Base-by-base conservation (phyloP, 2,797 vertebrate genomes). In the Gymnocypris eckloni region DNA sequence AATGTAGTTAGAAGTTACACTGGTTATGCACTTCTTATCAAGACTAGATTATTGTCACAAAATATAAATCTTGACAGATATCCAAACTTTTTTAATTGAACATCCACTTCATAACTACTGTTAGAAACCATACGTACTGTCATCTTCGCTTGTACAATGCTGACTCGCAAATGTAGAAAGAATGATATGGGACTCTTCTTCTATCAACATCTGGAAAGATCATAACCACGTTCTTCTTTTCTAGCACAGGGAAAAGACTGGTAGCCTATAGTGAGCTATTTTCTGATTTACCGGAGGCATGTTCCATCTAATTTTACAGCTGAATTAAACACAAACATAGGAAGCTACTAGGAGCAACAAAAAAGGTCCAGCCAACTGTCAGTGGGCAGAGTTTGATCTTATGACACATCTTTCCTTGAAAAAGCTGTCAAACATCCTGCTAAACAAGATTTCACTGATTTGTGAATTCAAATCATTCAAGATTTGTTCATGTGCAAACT, bases 281-380 rank as follows among this genome's bases (percentile, higher is more conserved):
- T 67, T 92, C 92, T 94, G 93, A 94, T 95, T 95, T 94, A 94
- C 91, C 92, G 92, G 92, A 92, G 89, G 88, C 84, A 84, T 89
- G 89, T 91, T 93, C 91, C 91, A 92, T 95, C 94, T 94, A 93
- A 94, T 94, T 95, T 95, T 95, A 95, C 93, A 94, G 92, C 92
- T 91, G 92, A 91, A 91, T 93, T 92, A 91, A 91, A 94, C 88
- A 87, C 91, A 89, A 87, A 91, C 90, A 91, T 90, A 91, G 86
- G 90, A 93, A 91, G 91, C 92, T 91, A 89, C 91, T 83, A 93
- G 91, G 92, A 93, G 92, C 88, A 92, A 92, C 37, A 41, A 94
- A 94, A 91, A 94, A 95, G 94, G 93, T 94, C 93, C 90, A 91
- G 91, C 89, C 92, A 89, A 90, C 87, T 89, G 87, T 87, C 91